Evolutionary conservation across 2,888 invertebrate species (phyloP).

Genomic region (Orchestes rusci): DNA sequence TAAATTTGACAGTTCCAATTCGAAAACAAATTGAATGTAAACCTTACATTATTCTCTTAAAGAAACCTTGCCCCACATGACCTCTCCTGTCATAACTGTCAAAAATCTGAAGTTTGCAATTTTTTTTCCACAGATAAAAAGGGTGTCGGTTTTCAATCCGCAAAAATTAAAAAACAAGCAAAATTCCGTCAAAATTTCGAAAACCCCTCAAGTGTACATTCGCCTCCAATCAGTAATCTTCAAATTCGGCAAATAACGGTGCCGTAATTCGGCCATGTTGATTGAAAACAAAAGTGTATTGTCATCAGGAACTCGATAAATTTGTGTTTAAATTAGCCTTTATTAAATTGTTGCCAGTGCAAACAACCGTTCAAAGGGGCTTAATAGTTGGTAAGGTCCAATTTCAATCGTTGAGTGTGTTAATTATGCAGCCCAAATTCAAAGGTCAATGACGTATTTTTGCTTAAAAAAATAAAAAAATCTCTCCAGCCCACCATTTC

Average conservation of each 20-base stretch:
- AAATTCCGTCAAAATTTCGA: conserved; percentile 19
- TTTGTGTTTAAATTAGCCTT: conserved; percentile 10
- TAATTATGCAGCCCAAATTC: too few species aligned
- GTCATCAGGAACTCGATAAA: conserved; percentile 30
- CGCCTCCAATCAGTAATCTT: too few species aligned
- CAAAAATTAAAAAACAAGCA: conserved; percentile 12
- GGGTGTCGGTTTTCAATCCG: conserved; percentile 16
- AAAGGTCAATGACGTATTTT: too few species aligned
- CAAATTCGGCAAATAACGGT: background rate
- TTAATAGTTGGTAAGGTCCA: too few species aligned
- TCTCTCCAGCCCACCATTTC: too few species aligned
- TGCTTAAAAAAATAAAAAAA: conserved; percentile 2
- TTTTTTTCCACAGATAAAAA: conserved; percentile 8
- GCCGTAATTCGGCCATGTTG: conserved; percentile 32
- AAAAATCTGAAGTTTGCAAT: conserved; percentile 18
- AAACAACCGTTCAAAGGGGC: too few species aligned
- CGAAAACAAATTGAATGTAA: too few species aligned
- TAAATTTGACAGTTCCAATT: too few species aligned
- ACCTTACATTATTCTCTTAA: too few species aligned
- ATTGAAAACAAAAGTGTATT: conserved; percentile 35
- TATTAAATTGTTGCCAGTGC: conserved; percentile 10
- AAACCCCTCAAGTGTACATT: too few species aligned
- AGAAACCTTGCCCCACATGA: too few species aligned
- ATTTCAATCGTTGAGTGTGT: too few species aligned
- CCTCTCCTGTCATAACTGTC: conserved; percentile 1